Conservation (phyloP, 2,113 vertebrate genomes). For the Arizona elegans region DNA sequence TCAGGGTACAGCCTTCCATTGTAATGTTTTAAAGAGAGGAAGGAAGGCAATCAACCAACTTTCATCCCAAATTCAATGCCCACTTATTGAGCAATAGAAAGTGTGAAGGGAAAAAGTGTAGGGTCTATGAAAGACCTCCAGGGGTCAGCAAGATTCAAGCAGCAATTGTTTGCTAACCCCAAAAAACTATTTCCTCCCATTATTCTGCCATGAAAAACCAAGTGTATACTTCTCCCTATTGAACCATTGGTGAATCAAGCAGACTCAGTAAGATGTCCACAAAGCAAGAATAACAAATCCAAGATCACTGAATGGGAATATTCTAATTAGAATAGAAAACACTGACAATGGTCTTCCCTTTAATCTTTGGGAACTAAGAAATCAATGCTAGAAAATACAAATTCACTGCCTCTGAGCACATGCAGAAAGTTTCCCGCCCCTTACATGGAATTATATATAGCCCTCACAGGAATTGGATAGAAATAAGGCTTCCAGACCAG, state of each 20-base stretch:
- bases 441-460: not conserved
- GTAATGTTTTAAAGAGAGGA: not conserved
- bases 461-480: no score
- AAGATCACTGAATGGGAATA: not conserved
- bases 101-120: not conserved
- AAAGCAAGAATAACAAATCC: not conserved
- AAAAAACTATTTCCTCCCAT: not conserved
- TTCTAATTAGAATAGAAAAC: not conserved
- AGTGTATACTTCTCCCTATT: no score
- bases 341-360: not conserved
- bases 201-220: not conserved
- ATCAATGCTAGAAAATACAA: not conserved
- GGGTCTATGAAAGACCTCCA: constrained; percentile 5
- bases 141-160: constrained; percentile 20
- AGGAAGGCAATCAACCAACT: not conserved
- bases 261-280: not conserved
- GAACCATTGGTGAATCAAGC: not conserved
- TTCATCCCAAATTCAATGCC: not conserved
- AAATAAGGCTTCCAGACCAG: not conserved
- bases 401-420: not conserved
- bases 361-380: not conserved
- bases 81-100: not conserved
- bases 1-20: not conserved
- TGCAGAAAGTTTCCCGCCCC: not conserved
- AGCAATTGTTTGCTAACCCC: not conserved